Evolutionary conservation across 2,797 vertebrate species (phyloP).

Genomic region (Balearica regulorum): DNA sequence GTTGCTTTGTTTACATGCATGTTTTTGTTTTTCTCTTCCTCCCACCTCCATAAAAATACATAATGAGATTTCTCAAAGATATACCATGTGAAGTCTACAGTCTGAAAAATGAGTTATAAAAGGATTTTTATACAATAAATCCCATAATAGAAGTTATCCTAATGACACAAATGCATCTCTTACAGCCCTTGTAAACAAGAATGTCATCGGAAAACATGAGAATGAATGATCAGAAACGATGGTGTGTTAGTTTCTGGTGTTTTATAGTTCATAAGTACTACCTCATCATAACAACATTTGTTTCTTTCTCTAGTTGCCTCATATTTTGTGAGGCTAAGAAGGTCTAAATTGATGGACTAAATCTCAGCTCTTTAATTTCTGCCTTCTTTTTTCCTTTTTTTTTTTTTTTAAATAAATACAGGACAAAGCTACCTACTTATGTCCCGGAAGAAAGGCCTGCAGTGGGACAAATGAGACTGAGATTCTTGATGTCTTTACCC

Average conservation of each 20-base stretch:
- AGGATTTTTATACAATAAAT: neutral
- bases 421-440: neutral
- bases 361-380: neutral
- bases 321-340: neutral
- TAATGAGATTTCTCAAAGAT: neutral
- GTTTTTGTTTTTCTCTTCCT: neutral
- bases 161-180: neutral
- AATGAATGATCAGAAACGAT: neutral
- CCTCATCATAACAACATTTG: neutral
- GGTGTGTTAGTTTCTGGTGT: neutral
- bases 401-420: neutral
- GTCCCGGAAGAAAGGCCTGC: neutral
- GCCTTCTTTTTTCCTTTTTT: rapidly evolving
- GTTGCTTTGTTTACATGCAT: neutral
- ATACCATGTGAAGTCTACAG: neutral
- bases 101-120: neutral
- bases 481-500: neutral
- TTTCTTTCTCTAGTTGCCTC: neutral
- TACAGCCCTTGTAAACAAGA: neutral
- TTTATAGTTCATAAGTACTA: neutral
- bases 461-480: neutral
- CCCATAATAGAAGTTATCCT: neutral
- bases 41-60: neutral
- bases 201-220: neutral
- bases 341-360: neutral